Conservation (phyloP, 2,888 invertebrate genomes). For the Tanytarsus gracilentus region DNA sequence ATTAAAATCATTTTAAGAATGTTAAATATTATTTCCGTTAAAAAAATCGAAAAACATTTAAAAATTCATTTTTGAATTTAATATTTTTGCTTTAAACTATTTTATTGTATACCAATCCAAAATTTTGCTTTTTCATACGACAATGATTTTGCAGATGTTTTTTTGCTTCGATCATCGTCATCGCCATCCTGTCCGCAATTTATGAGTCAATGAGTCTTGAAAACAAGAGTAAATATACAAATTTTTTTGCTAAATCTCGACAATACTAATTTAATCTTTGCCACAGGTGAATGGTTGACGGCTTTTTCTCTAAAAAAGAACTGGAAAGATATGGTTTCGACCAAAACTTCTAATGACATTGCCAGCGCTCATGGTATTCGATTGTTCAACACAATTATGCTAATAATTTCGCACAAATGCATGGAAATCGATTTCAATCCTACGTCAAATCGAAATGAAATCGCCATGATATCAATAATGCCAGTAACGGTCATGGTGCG, state of each 20-base stretch:
- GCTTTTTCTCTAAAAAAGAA: conserved; percentile 58
- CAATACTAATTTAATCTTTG: neutral
- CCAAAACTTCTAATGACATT: conserved; percentile 49
- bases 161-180: conserved; percentile 37
- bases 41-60: no score
- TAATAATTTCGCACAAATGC: conserved; percentile 57
- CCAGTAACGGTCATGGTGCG: conserved; percentile 59
- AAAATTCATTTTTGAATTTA: no score
- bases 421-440: conserved; percentile 61
- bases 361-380: conserved; percentile 57
- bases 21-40: no score
- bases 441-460: conserved; percentile 55
- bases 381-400: conserved; percentile 54
- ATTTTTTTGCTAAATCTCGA: conserved; percentile 5
- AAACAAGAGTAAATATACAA: no score
- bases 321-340: conserved; percentile 46
- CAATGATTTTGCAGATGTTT: conserved; percentile 32
- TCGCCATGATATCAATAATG: conserved; percentile 53
- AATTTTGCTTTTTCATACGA: neutral
- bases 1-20: no score
- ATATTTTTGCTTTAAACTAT: no score
- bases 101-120: no score
- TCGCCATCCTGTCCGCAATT: neutral
- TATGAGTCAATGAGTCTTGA: conserved; percentile 33
- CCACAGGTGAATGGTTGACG: conserved; percentile 39